These are phyloP conservation scores for Microctonus hyperodae DNA, from an alignment of 2,888 invertebrate genomes.

Conservation along the genomic window DNA sequence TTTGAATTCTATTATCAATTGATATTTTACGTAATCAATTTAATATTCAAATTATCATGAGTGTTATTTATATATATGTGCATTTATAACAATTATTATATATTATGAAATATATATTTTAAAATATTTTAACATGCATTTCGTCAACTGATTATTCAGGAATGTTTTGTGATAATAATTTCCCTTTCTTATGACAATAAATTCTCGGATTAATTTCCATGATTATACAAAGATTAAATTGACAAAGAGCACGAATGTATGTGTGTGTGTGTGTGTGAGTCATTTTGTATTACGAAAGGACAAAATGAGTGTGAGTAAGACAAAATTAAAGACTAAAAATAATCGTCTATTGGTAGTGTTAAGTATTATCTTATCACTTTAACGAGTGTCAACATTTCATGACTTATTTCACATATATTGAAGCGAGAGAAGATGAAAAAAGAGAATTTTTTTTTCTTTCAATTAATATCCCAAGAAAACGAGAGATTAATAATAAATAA, in stretches of 20 bases:
- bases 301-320: neutral
- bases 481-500: neutral
- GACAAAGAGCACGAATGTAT: neutral
- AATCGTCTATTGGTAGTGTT: conserved; percentile 7
- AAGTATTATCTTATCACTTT: conserved; percentile 13
- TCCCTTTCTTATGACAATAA: neutral
- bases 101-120: neutral
- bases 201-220: neutral
- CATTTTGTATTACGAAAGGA: neutral
- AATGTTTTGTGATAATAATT: neutral
- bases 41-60: neutral
- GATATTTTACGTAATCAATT: neutral
- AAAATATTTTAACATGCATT: neutral
- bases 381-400: conserved; percentile 10
- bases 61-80: neutral
- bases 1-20: neutral
- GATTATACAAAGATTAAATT: neutral
- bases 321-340: conserved; percentile 2
- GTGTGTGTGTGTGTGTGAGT: neutral
- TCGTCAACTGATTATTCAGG: neutral
- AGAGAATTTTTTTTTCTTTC: no score
- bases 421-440: neutral
- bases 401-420: neutral
- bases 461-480: neutral
- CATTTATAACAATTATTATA: neutral